Percentiles rank a stretch among this genome's conserved stretches.
phyloP scores from a whole-genome alignment of 2,113 vertebrate genomes.

The Diadophis punctatus region DNA sequence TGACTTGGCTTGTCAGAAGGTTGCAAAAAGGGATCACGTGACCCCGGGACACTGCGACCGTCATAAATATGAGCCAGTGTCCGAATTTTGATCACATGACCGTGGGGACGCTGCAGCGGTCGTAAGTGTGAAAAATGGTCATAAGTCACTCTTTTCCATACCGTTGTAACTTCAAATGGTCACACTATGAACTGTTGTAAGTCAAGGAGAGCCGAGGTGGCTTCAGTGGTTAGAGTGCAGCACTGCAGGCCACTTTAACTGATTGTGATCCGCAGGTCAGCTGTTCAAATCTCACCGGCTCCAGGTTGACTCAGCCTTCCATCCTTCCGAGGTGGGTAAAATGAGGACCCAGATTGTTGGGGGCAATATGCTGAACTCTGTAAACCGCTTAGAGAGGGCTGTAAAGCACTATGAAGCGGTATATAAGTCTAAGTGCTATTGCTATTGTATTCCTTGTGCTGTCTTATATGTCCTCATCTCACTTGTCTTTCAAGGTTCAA shows the following conservation, averaged over 20 bases:
- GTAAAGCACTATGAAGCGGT: no score
- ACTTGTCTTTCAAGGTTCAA: conserved; percentile 73
- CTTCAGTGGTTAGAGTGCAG: no score
- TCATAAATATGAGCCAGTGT: neutral
- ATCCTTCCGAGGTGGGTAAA: no score
- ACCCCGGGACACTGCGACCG: neutral
- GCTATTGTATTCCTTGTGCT: neutral
- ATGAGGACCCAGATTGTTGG: no score
- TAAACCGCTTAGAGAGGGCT: no score
- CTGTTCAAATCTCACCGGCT: no score
- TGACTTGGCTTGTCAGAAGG: neutral
- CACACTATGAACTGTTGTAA: neutral
- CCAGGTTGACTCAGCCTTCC: no score
- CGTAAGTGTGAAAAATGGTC: neutral
- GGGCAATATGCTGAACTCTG: no score
- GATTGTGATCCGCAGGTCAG: no score
- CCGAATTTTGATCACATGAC: neutral
- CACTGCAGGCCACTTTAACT: no score
- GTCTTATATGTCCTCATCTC: neutral
- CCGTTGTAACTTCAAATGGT: neutral
- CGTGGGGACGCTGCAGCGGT: neutral
- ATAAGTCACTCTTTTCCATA: neutral
- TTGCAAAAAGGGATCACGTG: neutral
- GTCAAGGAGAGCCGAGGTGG: neutral
- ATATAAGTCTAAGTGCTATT: no score